Conservation (phyloP, 2,113 vertebrate species). For the Pollimyrus isidori region DNA sequence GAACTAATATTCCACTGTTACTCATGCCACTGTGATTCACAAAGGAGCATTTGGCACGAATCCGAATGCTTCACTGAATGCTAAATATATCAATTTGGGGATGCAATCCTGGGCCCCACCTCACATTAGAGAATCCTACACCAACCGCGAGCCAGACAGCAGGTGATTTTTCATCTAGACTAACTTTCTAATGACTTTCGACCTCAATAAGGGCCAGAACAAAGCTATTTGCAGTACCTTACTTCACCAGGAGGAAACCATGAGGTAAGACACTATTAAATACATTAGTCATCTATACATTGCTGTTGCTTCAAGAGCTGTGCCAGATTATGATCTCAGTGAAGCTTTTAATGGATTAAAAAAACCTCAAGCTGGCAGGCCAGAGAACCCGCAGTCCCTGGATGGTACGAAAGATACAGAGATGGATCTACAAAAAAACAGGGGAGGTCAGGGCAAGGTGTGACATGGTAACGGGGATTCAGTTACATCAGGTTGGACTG, state of each 20-base stretch:
- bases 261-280: conserved; percentile 38
- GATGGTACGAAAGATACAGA: not conserved
- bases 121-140: not conserved
- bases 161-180: conserved; percentile 2
- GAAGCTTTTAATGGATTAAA: conserved; percentile 38
- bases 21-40: not conserved
- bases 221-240: conserved; percentile 43
- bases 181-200: not conserved
- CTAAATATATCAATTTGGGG: not conserved
- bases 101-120: not conserved
- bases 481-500: not conserved
- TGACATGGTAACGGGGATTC: not conserved
- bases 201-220: conserved; percentile 24
- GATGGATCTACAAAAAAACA: not conserved
- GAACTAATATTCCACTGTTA: not conserved
- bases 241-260: conserved; percentile 42
- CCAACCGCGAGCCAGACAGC: not conserved
- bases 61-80: not conserved
- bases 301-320: conserved; percentile 6
- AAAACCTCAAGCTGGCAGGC: not conserved
- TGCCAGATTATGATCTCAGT: conserved; percentile 34
- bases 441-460: not conserved
- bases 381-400: not conserved
- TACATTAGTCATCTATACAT: conserved; percentile 33
- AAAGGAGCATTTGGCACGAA: not conserved